Base-by-base conservation (phyloP, 2,797 vertebrate genomes). In the Argentina silus region DNA sequence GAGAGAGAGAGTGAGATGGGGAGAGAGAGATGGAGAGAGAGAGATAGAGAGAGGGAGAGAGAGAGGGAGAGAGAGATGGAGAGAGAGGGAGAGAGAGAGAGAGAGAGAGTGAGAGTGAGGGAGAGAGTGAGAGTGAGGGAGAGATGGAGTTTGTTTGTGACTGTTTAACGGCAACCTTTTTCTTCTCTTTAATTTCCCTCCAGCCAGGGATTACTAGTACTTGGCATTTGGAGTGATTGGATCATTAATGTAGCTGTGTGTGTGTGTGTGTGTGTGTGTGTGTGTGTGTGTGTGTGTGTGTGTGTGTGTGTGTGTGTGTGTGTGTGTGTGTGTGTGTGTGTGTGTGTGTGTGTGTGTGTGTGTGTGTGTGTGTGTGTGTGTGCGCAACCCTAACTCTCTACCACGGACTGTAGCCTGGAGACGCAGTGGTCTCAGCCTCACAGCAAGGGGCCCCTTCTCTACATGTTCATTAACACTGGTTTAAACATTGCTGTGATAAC, bases 101-200 rank as follows among this genome's bases (percentile, higher is more conserved):
- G 74, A 89, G 86, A 85, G 21, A 36, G 90, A 81, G 86, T 88
- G 78, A 71, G 68, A 76, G 80, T 63, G 85, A 90, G 87, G 78
- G 73, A 85, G 83, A 74, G 90, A 89, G 83, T 92, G 92, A 94
- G 93, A 92, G 90, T 95, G 96, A 95, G 95, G 96, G 97, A 98
- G 94, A 97, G 95, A 94, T 90, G 92, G 93, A 92, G 95, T 36
- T 36, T 95, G 96, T 95, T 96, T 95, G 91, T 95, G 95, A 98
- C 98, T 98, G 96, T 98, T 98, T 95, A 96, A 95, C 93, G 88
- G 92, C 93, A 93, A 93, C 91, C 93, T 93, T 93, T 36, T 93
- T 90, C 87, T 89, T 91, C 85, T 85, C 92, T 94, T 93, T 94
- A 91, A 94, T 93, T 93, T 80, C 79, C 87, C 86, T 94, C 92